Evolutionary conservation across 2,113 vertebrate genomes (phyloP).

Genomic region (Callaeas wilsoni): DNA sequence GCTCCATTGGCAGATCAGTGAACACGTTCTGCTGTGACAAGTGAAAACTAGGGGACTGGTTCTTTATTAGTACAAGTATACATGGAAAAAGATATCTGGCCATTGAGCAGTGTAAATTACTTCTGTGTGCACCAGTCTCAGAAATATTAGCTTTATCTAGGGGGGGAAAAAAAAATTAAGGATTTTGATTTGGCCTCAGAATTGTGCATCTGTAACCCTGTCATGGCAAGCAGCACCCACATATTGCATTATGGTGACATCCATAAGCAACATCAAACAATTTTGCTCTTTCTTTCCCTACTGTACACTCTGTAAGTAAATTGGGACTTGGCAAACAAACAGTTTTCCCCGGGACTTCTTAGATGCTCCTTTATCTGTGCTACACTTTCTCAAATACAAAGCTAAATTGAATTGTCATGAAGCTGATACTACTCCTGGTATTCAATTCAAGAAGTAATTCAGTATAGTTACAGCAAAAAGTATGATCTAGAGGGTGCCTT

Average conservation of each 20-base stretch:
- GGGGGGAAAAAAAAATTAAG: rapidly evolving
- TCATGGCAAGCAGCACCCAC: background rate
- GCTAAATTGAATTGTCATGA: background rate
- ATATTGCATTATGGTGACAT: rapidly evolving
- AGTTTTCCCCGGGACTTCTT: background rate
- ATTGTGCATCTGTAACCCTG: background rate
- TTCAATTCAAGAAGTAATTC: background rate
- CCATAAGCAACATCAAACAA: background rate
- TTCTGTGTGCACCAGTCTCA: background rate
- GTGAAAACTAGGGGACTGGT: background rate
- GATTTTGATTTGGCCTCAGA: background rate
- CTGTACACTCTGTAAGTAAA: background rate
- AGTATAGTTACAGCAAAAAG: background rate
- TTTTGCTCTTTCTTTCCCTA: background rate
- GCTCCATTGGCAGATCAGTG: background rate
- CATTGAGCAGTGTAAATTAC: background rate
- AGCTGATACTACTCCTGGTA: background rate
- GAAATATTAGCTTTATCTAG: background rate
- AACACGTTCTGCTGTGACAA: background rate
- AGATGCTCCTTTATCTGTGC: background rate
- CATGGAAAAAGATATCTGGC: background rate
- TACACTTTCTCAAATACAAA: background rate
- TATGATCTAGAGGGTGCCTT: background rate
- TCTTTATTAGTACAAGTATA: background rate
- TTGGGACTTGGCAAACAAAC: background rate